These are phyloP conservation scores for Athrips mouffetella DNA, from an alignment of 2,888 invertebrate species.

Conservation along the genomic window DNA sequence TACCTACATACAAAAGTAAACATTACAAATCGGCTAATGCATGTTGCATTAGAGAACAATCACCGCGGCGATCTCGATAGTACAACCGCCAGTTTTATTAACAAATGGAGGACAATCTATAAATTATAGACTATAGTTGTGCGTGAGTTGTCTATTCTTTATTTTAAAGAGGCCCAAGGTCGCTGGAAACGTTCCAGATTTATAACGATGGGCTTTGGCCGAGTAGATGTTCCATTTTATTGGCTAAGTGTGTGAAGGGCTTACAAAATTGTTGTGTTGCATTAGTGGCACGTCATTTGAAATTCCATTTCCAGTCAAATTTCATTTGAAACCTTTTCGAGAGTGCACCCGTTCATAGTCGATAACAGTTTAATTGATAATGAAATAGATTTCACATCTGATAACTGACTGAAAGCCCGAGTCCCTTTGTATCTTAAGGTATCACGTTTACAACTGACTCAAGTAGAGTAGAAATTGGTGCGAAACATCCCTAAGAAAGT, in stretches of 20 bases:
- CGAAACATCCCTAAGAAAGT: slow-evolving; percentile 14
- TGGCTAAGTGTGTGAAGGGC: slow-evolving; percentile 37
- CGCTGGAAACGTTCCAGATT: slow-evolving; percentile 70
- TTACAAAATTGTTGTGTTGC: slow-evolving; percentile 17
- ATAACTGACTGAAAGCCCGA: too few relatives aligned
- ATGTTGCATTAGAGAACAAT: not conserved
- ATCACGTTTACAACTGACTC: too few relatives aligned
- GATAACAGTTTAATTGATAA: too few relatives aligned
- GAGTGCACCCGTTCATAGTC: too few relatives aligned
- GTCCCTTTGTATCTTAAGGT: too few relatives aligned
- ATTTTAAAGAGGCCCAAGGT: slow-evolving; percentile 64
- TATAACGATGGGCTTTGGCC: slow-evolving; percentile 42
- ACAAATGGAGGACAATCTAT: slow-evolving; percentile 62
- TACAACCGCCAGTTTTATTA: slow-evolving; percentile 37
- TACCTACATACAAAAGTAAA: too few relatives aligned
- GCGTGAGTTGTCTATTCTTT: slow-evolving; percentile 57
- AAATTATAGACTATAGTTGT: slow-evolving; percentile 46
- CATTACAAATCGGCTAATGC: too few relatives aligned
- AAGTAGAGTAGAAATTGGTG: not conserved
- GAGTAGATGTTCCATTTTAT: slow-evolving; percentile 28
- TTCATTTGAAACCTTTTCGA: too few relatives aligned
- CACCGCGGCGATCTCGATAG: not conserved
- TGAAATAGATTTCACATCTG: too few relatives aligned
- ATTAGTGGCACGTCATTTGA: too few relatives aligned
- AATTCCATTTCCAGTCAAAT: too few relatives aligned